phyloP scores from a whole-genome alignment of 2,797 vertebrate genomes.

The Phrynocephalus forsythii region DNA sequence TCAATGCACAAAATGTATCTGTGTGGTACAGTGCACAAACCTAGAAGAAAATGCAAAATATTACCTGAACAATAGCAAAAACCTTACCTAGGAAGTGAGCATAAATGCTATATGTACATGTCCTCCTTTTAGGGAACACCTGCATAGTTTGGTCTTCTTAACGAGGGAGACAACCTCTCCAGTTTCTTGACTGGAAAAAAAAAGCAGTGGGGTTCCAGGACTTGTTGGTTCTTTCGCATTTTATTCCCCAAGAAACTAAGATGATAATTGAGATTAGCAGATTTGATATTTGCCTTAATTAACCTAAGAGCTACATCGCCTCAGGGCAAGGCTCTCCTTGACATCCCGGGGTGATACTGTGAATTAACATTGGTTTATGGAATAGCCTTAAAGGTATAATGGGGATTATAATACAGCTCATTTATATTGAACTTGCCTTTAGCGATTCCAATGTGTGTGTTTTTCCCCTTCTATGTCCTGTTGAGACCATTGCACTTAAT shows the following conservation, averaged over 20 bases:
- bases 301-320: not conserved
- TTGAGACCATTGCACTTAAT: not conserved
- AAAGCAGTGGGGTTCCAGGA: not conserved
- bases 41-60: not conserved
- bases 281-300: conserved; percentile 23
- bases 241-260: not conserved
- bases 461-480: not conserved
- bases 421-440: conserved; percentile 1
- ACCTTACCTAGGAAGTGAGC: not conserved
- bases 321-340: not conserved
- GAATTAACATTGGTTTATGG: not conserved
- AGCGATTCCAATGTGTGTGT: not conserved
- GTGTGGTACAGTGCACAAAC: not conserved
- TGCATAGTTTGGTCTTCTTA: not conserved
- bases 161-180: not conserved
- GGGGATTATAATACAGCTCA: not conserved
- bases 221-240: not conserved
- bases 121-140: not conserved
- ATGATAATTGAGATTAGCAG: not conserved
- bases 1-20: too few relatives aligned
- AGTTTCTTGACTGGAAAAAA: not conserved
- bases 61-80: not conserved
- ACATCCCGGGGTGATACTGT: not conserved
- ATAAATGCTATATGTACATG: not conserved
- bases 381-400: not conserved